phyloP scores from a whole-genome alignment of 2,888 invertebrate genomes.

The Orchestes rusci region DNA sequence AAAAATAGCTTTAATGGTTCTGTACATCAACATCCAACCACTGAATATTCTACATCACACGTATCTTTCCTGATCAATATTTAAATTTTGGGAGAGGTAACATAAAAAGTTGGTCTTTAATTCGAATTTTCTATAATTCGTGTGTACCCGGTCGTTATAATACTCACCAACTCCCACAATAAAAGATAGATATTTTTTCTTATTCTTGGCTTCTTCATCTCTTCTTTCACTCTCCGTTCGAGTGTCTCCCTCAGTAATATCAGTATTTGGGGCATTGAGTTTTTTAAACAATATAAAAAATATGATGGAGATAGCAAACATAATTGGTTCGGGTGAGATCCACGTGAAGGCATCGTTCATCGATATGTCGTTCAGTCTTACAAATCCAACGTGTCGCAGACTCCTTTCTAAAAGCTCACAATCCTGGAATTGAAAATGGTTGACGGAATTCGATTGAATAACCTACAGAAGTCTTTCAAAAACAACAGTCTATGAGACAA shows the following conservation, averaged over 20 bases:
- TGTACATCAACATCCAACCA: no score
- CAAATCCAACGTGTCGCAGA: conserved; percentile 63
- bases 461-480: no score
- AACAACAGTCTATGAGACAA: no score
- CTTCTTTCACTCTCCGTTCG: conserved; percentile 15
- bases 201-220: conserved; percentile 21
- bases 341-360: conserved; percentile 60
- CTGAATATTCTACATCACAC: no score
- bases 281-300: conserved; percentile 48
- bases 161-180: conserved; percentile 22
- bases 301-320: conserved; percentile 48
- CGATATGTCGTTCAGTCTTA: conserved; percentile 53
- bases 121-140: no score
- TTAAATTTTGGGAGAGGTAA: no score
- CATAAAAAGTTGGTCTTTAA: no score
- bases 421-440: conserved; percentile 28
- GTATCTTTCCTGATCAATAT: no score
- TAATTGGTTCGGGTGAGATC: conserved; percentile 69
- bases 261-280: conserved; percentile 31
- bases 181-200: conserved; percentile 27
- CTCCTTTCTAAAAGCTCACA: conserved; percentile 52
- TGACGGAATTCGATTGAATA: not conserved
- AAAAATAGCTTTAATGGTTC: no score
- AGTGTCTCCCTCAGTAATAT: conserved; percentile 7
- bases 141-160: no score